Percentiles rank a stretch among this genome's conserved stretches.
These are phyloP conservation scores for Siniperca chuatsi DNA, from an alignment of 2,113 vertebrate genomes.

Conservation along the genomic window DNA sequence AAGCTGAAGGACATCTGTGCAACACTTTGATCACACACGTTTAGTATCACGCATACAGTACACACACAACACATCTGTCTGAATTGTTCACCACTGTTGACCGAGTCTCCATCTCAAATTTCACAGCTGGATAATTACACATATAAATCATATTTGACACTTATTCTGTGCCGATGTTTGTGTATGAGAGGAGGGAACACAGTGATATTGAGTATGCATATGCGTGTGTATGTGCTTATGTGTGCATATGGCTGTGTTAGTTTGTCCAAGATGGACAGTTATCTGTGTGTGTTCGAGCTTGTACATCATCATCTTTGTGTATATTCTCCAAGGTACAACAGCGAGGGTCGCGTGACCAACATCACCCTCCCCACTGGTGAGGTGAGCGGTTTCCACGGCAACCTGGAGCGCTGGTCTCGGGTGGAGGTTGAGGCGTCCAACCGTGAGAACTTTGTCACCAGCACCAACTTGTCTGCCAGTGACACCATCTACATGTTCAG, in stretches of 20 bases:
- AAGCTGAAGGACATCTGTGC: slow-evolving; percentile 40
- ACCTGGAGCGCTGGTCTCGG: slow-evolving; percentile 91
- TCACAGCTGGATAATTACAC: slow-evolving; percentile 80
- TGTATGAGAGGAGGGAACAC: slow-evolving; percentile 23
- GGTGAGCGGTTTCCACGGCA: slow-evolving; percentile 93
- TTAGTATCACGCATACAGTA: slow-evolving; percentile 26
- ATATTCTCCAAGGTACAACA: slow-evolving; percentile 88
- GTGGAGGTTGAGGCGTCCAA: slow-evolving; percentile 93
- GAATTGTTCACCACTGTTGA: slow-evolving; percentile 71
- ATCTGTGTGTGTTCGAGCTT: slow-evolving; percentile 11
- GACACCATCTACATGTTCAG: slow-evolving; percentile 94
- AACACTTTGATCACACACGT: slow-evolving; percentile 53
- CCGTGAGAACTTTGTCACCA: slow-evolving; percentile 92
- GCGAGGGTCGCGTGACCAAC: slow-evolving; percentile 93
- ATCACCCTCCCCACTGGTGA: slow-evolving; percentile 94
- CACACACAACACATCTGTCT: slow-evolving; percentile 65
- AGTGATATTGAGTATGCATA: slow-evolving; percentile 1
- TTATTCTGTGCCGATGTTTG: slow-evolving; percentile 50
- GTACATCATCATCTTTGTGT: slow-evolving; percentile 29
- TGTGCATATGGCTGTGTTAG: slow-evolving; percentile 3
- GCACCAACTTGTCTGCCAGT: slow-evolving; percentile 94
- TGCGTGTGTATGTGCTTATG: slow-evolving; percentile 13
- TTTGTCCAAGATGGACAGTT: not conserved
- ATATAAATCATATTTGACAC: slow-evolving; percentile 81
- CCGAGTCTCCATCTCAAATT: slow-evolving; percentile 65